Base-by-base conservation (phyloP, 1,140 invertebrate species). In the Aphelenchoides avenae region DNA sequence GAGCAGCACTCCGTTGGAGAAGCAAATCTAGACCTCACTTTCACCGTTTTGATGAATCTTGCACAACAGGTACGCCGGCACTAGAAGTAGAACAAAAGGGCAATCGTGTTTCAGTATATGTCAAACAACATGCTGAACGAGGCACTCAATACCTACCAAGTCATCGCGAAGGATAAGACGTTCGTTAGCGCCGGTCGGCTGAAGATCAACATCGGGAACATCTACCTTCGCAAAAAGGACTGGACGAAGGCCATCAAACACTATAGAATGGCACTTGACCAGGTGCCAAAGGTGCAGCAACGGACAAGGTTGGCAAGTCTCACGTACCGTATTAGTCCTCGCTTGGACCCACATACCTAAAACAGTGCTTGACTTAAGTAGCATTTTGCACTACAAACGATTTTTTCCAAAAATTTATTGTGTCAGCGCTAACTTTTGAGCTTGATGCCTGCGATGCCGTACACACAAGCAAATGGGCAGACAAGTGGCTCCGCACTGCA, bases 171-270 rank as follows among this genome's bases (percentile, higher is more conserved):
- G 66, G 82, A 82, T 61, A 80, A 69, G 52, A 62, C 59, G 22
- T 75, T 72, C 34, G 50, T 49, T 39, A 63, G 75, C 63, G 53
- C 66, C 77, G 87, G 90, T 70, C 84, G 91, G 61, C 79, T 98
- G 0, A 93, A 93, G 81, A 85, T 96, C 0, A 98, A 98, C 73
- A 96, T 98, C 86, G 94, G 91, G 1, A 97, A 97, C 77, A 93
- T 97, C 75, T 91, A 94, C 79, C 91, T 89, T 62, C 87, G 88
- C 78, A 88, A 93, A 82, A 89, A 89, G 29, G 89, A 96, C 71
- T 89, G 88, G 70, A 85, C 86, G 15, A 91, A 94, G 80, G 93
- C 94, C 4, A 86, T 98, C 41, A 99, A 99, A 54, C 87, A 94
- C 82, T 96, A 95, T 75, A 83, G 89, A 68, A 95, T 94, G 91